phyloP scores from a whole-genome alignment of 2,888 invertebrate genomes.

The Heliconius erato region DNA sequence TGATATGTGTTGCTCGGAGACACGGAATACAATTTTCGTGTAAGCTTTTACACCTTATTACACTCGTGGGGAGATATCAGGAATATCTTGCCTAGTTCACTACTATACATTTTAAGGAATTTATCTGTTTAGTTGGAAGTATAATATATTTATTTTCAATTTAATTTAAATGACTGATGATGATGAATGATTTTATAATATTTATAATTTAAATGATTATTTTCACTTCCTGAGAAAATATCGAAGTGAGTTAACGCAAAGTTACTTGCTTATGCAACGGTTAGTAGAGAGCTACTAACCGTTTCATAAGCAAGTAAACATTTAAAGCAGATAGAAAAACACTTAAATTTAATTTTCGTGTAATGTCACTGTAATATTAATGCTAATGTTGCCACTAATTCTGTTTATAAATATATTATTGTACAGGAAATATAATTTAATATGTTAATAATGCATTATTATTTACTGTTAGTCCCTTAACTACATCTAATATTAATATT shows the following conservation, averaged over 20 bases:
- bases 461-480: not conserved
- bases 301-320: not conserved
- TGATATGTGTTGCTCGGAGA: constrained; percentile 20
- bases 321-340: not conserved
- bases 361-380: too few species aligned
- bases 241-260: too few species aligned
- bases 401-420: not conserved
- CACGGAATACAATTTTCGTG: constrained; percentile 19
- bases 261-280: too few species aligned
- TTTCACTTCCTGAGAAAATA: too few species aligned
- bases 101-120: not conserved
- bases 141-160: not conserved
- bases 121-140: not conserved
- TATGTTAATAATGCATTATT: not conserved
- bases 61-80: not conserved
- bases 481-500: not conserved
- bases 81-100: not conserved
- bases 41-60: constrained; percentile 15
- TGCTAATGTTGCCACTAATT: too few species aligned
- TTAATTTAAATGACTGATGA: too few species aligned
- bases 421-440: not conserved
- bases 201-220: too few species aligned
- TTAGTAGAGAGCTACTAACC: too few species aligned
- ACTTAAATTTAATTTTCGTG: too few species aligned
- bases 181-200: too few species aligned